A percentile compares a stretch with the other conserved stretches of the same genome.
phyloP scores from a whole-genome alignment of 2,113 vertebrate species.

The Argyrosomus japonicus region DNA sequence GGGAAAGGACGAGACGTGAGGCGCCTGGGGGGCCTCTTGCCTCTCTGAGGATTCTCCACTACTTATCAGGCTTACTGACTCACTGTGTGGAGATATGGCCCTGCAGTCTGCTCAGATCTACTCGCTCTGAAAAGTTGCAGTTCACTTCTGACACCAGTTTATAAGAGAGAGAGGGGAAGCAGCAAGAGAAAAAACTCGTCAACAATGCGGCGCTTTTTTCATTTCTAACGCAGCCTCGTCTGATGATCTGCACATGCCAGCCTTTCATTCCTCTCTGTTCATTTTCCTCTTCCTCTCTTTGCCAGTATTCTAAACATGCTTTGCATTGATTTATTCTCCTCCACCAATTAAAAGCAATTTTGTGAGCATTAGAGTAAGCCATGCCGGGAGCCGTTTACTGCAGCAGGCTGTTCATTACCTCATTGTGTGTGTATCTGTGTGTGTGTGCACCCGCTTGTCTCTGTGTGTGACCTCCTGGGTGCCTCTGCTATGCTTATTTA shows the following conservation, averaged over 20 bases:
- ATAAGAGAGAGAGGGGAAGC: neutral
- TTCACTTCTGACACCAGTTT: conserved; percentile 16
- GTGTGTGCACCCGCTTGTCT: conserved; percentile 11
- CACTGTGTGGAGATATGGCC: conserved; percentile 34
- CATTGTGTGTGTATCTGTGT: conserved; percentile 19
- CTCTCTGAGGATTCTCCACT: conserved; percentile 48
- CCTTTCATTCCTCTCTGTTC: conserved; percentile 17
- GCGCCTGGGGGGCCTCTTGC: neutral
- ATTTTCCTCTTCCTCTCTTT: conserved; percentile 24
- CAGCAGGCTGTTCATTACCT: conserved; percentile 68
- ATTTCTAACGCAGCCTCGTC: conserved; percentile 5
- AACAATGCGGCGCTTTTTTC: conserved; percentile 23
- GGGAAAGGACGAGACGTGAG: neutral
- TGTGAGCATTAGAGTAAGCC: conserved; percentile 76
- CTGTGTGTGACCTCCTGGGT: conserved; percentile 54
- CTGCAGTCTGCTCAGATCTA: conserved; percentile 20
- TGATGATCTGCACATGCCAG: conserved; percentile 19
- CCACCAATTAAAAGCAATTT: conserved; percentile 83
- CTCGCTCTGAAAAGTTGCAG: neutral
- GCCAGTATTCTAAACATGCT: conserved; percentile 62
- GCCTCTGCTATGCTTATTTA: conserved; percentile 48
- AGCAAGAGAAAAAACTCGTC: neutral
- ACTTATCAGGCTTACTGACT: conserved; percentile 46
- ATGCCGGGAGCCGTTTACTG: conserved; percentile 67
- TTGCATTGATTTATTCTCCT: conserved; percentile 78